Conservation (phyloP, 2,113 vertebrate species). For the Cryptotis parvus region DNA sequence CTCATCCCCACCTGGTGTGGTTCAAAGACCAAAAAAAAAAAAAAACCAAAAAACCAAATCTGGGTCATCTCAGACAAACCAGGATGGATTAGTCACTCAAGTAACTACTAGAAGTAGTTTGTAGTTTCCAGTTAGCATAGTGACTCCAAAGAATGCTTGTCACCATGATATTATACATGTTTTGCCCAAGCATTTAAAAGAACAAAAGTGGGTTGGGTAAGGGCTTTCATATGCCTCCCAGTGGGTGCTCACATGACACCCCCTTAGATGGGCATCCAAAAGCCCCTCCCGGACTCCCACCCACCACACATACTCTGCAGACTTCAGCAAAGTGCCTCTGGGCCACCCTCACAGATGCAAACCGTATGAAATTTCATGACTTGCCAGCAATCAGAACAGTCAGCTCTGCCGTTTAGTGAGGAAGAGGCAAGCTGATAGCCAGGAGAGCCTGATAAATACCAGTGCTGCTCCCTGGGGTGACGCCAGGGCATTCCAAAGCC, state of each 20-base stretch:
- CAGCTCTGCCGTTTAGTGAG: slow-evolving; percentile 19
- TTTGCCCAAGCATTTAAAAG: neutral
- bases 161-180: too few relatives aligned
- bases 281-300: too few relatives aligned
- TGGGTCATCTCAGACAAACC: neutral
- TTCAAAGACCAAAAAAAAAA: too few relatives aligned
- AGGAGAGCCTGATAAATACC: slow-evolving; percentile 66
- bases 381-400: neutral
- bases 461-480: slow-evolving; percentile 66
- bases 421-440: slow-evolving; percentile 52
- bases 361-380: neutral
- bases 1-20: too few relatives aligned
- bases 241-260: too few relatives aligned
- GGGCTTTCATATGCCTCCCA: neutral
- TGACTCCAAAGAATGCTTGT: neutral
- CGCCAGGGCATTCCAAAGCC: slow-evolving; percentile 32
- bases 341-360: neutral
- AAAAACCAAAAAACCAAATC: too few relatives aligned
- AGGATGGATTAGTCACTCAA: neutral
- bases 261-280: neutral
- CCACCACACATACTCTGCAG: neutral
- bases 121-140: neutral
- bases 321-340: neutral
- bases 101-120: neutral
- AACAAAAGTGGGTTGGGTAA: neutral